Conservation (phyloP, 2,113 vertebrate genomes). For the Thryonomys swinderianus region DNA sequence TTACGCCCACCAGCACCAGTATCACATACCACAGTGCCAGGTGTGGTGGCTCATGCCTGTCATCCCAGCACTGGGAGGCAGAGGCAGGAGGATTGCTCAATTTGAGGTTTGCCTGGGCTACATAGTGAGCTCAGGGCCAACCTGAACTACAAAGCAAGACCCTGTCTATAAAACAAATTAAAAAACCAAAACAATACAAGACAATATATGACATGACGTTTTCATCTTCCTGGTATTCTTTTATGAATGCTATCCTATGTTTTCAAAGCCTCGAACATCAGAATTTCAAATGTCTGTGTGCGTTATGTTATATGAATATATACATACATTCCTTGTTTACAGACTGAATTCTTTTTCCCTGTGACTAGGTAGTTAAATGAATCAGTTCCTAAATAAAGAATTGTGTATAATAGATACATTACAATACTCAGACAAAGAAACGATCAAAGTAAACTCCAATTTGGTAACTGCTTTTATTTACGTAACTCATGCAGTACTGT, state of each 20-base stretch:
- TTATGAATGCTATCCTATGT: neutral
- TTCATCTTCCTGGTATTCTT: conserved; percentile 10
- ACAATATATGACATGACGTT: neutral
- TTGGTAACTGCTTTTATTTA: neutral
- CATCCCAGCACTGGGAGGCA: too few relatives aligned
- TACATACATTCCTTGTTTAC: neutral
- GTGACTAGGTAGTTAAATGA: neutral
- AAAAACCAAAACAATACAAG: too few relatives aligned
- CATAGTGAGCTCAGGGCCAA: too few relatives aligned
- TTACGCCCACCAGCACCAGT: too few relatives aligned
- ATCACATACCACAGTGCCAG: too few relatives aligned
- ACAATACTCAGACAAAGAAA: neutral
- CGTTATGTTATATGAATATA: neutral
- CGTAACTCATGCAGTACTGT: neutral
- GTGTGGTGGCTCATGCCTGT: too few relatives aligned
- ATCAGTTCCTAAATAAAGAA: neutral
- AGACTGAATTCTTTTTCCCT: neutral
- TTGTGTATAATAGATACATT: neutral
- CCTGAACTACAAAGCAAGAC: too few relatives aligned
- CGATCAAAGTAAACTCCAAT: neutral
- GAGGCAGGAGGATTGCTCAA: too few relatives aligned
- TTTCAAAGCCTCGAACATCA: conserved; percentile 25
- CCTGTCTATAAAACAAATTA: too few relatives aligned
- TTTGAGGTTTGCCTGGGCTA: too few relatives aligned
- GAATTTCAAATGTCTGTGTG: neutral